Conservation (phyloP, 2,113 vertebrate species). For the Cyanistes caeruleus region DNA sequence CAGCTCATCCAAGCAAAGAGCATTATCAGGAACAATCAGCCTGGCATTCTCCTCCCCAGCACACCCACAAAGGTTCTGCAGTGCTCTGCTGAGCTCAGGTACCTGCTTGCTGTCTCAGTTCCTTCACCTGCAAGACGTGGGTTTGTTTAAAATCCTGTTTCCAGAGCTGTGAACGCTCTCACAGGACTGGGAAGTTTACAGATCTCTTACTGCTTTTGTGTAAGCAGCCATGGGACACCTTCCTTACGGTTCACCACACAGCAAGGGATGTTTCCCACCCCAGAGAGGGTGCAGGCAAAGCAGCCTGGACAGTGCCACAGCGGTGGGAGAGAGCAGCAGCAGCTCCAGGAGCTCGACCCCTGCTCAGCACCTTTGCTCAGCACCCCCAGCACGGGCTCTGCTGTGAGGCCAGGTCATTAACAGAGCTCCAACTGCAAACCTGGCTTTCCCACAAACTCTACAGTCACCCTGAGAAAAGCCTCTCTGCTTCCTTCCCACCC, state of each 20-base stretch:
- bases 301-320: background rate
- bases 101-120: background rate
- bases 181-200: background rate
- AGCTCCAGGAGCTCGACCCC: background rate
- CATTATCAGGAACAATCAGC: background rate
- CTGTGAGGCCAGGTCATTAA: background rate
- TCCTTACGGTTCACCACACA: accelerated
- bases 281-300: background rate
- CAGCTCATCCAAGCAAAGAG: background rate
- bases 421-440: background rate
- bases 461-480: slow-evolving; percentile 8
- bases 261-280: background rate
- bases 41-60: background rate
- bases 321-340: background rate
- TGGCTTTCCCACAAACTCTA: background rate
- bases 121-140: background rate
- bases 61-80: background rate
- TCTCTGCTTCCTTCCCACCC: background rate
- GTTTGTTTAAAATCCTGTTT: background rate
- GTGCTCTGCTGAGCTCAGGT: background rate
- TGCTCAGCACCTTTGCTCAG: background rate
- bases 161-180: background rate
- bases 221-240: background rate
- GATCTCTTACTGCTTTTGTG: background rate
- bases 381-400: background rate